A percentile compares a stretch with the other conserved stretches of the same genome.
These are phyloP conservation scores for Mallateleia sp. DNA, from an alignment of 2,888 invertebrate genomes.

Conservation along the genomic window DNA sequence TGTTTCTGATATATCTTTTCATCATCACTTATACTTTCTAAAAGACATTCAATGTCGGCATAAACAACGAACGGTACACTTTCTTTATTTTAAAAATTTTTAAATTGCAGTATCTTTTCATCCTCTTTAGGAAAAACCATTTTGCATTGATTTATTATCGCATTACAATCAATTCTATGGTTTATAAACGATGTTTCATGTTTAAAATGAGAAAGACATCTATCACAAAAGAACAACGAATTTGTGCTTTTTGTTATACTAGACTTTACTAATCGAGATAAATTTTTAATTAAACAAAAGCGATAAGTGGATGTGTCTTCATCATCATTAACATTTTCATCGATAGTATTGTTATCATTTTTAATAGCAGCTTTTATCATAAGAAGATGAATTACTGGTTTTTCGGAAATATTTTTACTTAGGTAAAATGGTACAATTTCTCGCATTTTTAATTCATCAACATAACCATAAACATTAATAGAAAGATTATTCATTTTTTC, in stretches of 20 bases:
- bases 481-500: no score
- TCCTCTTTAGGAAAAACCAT: no score
- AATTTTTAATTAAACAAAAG: not conserved
- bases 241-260: not conserved
- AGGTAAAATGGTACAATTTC: no score
- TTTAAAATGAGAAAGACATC: not conserved
- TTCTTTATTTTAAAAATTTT: not conserved
- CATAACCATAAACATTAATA: conserved; percentile 46
- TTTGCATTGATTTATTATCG: not conserved
- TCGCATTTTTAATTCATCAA: no score
- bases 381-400: not conserved
- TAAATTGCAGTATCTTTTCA: no score
- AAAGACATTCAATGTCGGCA: no score
- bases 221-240: not conserved
- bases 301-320: not conserved
- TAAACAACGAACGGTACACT: no score
- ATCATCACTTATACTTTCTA: no score
- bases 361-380: no score
- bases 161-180: not conserved
- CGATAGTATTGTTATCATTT: not conserved
- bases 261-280: no score
- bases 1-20: no score
- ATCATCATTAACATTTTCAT: not conserved
- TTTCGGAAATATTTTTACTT: not conserved
- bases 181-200: no score